Base-by-base conservation (phyloP, 1,140 invertebrate genomes). In the Zaprionus capensis region DNA sequence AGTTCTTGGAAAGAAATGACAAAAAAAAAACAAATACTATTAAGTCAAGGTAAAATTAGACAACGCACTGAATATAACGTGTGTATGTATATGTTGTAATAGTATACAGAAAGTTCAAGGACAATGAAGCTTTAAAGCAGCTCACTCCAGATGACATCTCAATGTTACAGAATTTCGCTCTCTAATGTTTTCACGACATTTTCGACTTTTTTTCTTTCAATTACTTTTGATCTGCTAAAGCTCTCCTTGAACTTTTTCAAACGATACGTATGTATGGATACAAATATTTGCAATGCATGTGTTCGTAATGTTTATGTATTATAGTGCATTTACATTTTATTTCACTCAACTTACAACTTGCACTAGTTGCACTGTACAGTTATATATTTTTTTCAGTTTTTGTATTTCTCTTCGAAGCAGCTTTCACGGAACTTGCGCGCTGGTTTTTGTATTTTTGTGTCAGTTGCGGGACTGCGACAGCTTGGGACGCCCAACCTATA, bases 401-500 rank as follows among this genome's bases (percentile, higher is more conserved):
- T 81, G 69, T 81, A 81, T 81, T 77, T 49, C 44, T 62, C 11
- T 80, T 77, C 26, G 64, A 71, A 14, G 41, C 41, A 36, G 49
- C 58, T 28, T 76, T 80, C 53, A 67, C 67, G 71, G 65, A 59
- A 76, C 72, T 83, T 62, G 73, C 69, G 55, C 56, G 68, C 28
- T 59, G 20, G 75, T 66, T 82, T 34, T 31, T 64, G 31, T 66
- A 55, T 62, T 71, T 22, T 75, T 22, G 51, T 24, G 49, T 75
- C 65, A 63, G 44, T 72, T 70, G 65, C 57, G 73, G 55, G 85
- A 68, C 46, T 24, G 20, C 83, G 63, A 76, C 67, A 84, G 76
- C 66, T 83, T 76, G 76, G 76, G 73, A 92, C 91, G 67, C 59
- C 91, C 91, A 71, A 81, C 78, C 82, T 80, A 82, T 91, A 44